Evolutionary conservation across 2,113 vertebrate genomes (phyloP).

Genomic region (Cryptomyrus ogoouensis): DNA sequence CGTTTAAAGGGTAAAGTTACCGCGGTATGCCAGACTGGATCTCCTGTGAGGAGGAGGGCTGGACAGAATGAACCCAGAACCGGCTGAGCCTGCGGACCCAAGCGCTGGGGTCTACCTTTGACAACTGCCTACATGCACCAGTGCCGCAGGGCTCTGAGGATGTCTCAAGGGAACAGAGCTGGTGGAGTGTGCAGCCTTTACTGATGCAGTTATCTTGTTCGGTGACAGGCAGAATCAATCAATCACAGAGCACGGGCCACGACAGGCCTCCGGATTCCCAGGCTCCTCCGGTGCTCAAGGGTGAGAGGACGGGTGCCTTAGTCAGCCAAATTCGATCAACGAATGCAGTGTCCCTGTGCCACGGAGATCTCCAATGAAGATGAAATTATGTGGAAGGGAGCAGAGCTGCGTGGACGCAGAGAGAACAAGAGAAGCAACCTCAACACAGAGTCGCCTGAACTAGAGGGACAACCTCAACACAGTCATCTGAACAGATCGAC

Average conservation of each 20-base stretch:
- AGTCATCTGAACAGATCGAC: background rate
- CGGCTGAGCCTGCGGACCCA: conserved; percentile 6
- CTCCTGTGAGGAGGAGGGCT: background rate
- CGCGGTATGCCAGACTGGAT: background rate
- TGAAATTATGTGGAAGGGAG: conserved; percentile 90
- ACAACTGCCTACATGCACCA: conserved; percentile 67
- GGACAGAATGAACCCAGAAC: conserved; percentile 23
- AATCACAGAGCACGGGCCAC: conserved; percentile 72
- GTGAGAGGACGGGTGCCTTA: conserved; percentile 78
- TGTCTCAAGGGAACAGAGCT: conserved; percentile 57
- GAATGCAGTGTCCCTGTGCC: conserved; percentile 85
- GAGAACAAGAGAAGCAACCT: conserved; percentile 54
- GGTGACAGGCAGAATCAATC: conserved; percentile 95
- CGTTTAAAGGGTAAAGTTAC: background rate
- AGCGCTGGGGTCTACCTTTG: conserved; percentile 42
- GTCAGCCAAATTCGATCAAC: conserved; percentile 97
- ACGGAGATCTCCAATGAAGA: conserved; percentile 95
- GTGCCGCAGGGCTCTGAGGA: conserved; percentile 62
- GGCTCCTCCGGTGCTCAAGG: conserved; percentile 74
- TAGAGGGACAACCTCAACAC: background rate
- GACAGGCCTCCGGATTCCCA: conserved; percentile 70
- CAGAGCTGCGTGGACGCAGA: conserved; percentile 73
- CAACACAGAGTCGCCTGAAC: background rate
- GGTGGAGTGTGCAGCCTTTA: conserved; percentile 80
- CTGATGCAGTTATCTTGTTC: conserved; percentile 95